Base-by-base conservation (phyloP, 2,113 vertebrate species). In the Electrona antarctica region DNA sequence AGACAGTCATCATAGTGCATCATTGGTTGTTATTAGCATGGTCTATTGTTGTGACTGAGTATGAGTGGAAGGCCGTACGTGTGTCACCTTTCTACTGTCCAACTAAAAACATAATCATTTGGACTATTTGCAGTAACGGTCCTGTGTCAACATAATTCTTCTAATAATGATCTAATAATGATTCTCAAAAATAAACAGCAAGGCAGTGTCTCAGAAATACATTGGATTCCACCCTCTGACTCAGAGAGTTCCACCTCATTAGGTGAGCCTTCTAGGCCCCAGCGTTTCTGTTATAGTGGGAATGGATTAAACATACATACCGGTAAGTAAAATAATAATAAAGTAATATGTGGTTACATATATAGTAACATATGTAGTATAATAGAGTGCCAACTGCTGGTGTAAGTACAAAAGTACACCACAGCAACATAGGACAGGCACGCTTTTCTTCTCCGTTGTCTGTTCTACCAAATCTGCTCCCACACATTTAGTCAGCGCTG, bases 331-430 rank as follows among this genome's bases (percentile, higher is more conserved):
- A 41, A 41, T 2, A 29, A 29, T 14, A 61, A 4, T n/a, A n/a
- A n/a, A n/a, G n/a, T n/a, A n/a, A n/a, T n/a, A n/a, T 14, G 11
- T 54, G 70, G 64, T 51, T 9, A 8, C n/a, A n/a, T n/a, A n/a
- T n/a, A n/a, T n/a, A n/a, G n/a, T n/a, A n/a, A n/a, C n/a, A n/a
- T n/a, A n/a, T n/a, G n/a, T n/a, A n/a, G n/a, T n/a, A n/a, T n/a
- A n/a, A n/a, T n/a, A 69, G 15, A 68, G 61, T 55, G 85, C 85
- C 89, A 82, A 74, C 83, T 89, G 77, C 64, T 90, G 89, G 74
- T 56, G 6, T 14, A 1, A 71, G 11, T 8, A 33, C 3, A 62
- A 5, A 83, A 84, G 45, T 84, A 76, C 76, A 88, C 15, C 3
- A 49, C 41, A 7, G 15, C 12, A 15, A 15, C 21, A 6, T n/a